A percentile compares a stretch with the other conserved stretches of the same genome.
Conservation (phyloP, 2,888 invertebrate species). For the Oscheius sp. region DNA sequence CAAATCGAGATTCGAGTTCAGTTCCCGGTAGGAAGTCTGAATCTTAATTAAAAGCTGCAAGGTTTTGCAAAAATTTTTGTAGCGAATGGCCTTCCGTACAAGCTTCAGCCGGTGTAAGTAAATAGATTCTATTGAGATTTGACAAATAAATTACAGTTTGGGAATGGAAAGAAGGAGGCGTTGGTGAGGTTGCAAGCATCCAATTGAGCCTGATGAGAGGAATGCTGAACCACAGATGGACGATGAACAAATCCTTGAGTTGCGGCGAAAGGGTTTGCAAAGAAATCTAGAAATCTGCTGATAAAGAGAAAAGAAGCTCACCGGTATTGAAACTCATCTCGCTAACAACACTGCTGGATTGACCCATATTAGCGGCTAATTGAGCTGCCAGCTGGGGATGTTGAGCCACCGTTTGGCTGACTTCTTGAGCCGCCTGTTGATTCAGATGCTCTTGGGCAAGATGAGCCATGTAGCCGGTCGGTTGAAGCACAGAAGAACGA, state of each 20-base stretch:
- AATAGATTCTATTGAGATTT: too few species aligned
- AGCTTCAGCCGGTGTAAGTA: too few species aligned
- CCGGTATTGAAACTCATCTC: too few species aligned
- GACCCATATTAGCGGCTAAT: not conserved
- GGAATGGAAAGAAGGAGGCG: slow-evolving; percentile 3
- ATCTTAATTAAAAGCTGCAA: too few species aligned
- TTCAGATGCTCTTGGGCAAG: not conserved
- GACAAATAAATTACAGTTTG: slow-evolving; percentile 4
- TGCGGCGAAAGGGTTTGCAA: not conserved
- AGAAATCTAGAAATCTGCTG: too few species aligned
- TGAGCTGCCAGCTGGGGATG: slow-evolving; percentile 14
- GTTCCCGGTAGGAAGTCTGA: too few species aligned
- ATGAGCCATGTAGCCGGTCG: not conserved
- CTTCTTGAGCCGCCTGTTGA: not conserved
- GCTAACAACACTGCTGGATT: too few species aligned
- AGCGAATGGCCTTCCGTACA: too few species aligned
- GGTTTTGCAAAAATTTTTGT: too few species aligned
- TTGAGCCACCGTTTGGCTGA: not conserved
- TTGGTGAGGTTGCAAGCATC: not conserved
- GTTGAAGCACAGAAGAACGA: not conserved
- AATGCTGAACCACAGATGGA: slow-evolving; percentile 7
- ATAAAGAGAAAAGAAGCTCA: too few species aligned
- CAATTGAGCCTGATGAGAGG: not conserved
- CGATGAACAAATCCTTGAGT: not conserved
- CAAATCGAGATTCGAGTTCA: too few species aligned